Conservation (phyloP, 1,140 invertebrate species). For the Portunus trituberculatus region DNA sequence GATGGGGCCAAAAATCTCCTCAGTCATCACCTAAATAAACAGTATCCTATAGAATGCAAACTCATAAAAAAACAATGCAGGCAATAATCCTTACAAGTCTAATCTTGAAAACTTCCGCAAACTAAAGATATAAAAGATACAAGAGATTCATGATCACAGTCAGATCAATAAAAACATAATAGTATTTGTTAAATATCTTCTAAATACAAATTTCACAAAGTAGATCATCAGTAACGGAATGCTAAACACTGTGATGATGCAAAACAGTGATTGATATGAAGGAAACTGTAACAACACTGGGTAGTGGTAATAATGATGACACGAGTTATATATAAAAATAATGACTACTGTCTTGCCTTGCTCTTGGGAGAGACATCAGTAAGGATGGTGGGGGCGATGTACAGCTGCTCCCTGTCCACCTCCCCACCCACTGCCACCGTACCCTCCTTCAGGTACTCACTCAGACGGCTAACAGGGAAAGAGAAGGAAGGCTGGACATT, state of each 20-base stretch:
- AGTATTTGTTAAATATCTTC: too few species aligned
- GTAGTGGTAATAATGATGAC: neutral
- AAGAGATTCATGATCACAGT: too few species aligned
- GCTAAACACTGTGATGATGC: too few species aligned
- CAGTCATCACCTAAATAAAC: conserved; percentile 87
- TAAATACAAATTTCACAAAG: too few species aligned
- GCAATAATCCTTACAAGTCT: neutral
- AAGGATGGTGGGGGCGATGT: conserved; percentile 92
- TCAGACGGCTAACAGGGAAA: conserved; percentile 69
- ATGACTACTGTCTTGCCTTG: conserved; percentile 66
- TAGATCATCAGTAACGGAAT: too few species aligned
- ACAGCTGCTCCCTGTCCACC: conserved; percentile 87
- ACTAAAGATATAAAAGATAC: too few species aligned
- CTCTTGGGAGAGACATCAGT: conserved; percentile 82
- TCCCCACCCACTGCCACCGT: conserved; percentile 90
- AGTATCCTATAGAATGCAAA: neutral
- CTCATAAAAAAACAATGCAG: neutral
- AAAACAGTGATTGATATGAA: too few species aligned
- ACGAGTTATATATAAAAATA: neutral
- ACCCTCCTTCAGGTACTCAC: conserved; percentile 78
- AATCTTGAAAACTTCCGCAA: too few species aligned
- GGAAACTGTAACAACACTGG: too few species aligned
- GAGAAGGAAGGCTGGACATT: too few species aligned
- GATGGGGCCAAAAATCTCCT: conserved; percentile 97
- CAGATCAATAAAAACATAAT: too few species aligned